Percentiles rank a stretch among this genome's conserved stretches.
These are phyloP conservation scores for Hecatera dysodea DNA, from an alignment of 2,888 invertebrate genomes.

Conservation along the genomic window DNA sequence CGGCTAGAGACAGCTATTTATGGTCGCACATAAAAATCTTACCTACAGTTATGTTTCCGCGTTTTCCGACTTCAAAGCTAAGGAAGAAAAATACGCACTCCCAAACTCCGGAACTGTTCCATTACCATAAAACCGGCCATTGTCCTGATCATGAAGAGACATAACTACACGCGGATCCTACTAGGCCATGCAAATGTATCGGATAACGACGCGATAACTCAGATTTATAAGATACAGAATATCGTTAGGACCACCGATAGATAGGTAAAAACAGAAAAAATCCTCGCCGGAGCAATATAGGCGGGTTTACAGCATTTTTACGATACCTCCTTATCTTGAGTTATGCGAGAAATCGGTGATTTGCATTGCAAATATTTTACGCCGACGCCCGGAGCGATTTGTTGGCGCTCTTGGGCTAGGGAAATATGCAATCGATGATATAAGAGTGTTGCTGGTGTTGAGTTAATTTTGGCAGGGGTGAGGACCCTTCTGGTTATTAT, in stretches of 20 bases:
- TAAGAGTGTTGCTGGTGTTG: conserved; percentile 45
- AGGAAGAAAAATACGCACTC: conserved; percentile 56
- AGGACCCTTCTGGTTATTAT: neutral
- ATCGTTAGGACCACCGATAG: conserved; percentile 62
- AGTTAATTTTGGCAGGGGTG: conserved; percentile 42
- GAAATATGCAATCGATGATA: conserved; percentile 64
- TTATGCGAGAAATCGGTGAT: conserved; percentile 74
- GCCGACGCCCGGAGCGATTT: conserved; percentile 69
- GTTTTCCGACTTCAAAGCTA: conserved; percentile 30
- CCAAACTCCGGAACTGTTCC: conserved; percentile 43
- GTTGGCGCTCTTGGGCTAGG: conserved; percentile 58
- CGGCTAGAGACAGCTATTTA: conserved; percentile 27
- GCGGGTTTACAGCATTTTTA: conserved; percentile 73
- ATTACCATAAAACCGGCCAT: conserved; percentile 60
- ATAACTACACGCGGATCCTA: conserved; percentile 53
- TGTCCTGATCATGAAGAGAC: conserved; percentile 61
- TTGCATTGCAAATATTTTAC: conserved; percentile 76
- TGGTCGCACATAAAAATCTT: conserved; percentile 27
- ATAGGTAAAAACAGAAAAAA: conserved; percentile 67
- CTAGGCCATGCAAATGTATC: conserved; percentile 57
- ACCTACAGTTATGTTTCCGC: conserved; percentile 47
- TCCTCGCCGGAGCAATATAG: conserved; percentile 62
- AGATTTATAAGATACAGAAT: conserved; percentile 65
- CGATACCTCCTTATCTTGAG: conserved; percentile 74
- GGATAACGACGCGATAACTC: conserved; percentile 65